Percentiles rank a stretch among this genome's conserved stretches.
These are phyloP conservation scores for Pseudomyrmex pallidus DNA, from an alignment of 1,140 invertebrate species.

Conservation along the genomic window DNA sequence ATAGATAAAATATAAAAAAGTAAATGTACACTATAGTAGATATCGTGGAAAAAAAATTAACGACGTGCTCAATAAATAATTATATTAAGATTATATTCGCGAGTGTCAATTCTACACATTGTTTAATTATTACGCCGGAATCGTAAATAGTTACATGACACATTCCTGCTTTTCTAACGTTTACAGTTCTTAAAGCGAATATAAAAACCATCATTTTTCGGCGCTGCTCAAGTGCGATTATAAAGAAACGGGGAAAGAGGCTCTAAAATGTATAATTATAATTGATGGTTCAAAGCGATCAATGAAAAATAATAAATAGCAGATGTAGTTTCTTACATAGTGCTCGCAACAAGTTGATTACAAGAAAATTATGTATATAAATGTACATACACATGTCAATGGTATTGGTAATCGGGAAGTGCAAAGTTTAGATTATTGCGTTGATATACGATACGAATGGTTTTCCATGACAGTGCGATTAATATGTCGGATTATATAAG, in stretches of 20 bases:
- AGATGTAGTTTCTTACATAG: conserved; percentile 50
- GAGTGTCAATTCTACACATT: too few species aligned
- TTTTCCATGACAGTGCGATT: neutral
- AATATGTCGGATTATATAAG: conserved; percentile 27
- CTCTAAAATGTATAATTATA: conserved; percentile 49
- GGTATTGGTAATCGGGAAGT: conserved; percentile 26
- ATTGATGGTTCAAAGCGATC: neutral
- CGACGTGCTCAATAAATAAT: too few species aligned
- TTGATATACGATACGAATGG: neutral
- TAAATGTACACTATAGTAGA: too few species aligned
- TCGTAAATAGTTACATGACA: too few species aligned
- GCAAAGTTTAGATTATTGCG: conserved; percentile 1
- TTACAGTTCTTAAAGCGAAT: neutral
- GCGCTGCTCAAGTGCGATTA: conserved; percentile 59
- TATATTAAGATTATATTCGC: too few species aligned
- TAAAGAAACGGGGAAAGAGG: neutral
- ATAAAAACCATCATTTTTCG: conserved; percentile 5
- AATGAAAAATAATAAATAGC: conserved; percentile 29
- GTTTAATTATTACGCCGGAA: too few species aligned
- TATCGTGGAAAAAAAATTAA: too few species aligned
- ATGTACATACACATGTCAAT: conserved; percentile 24
- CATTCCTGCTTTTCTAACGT: too few species aligned
- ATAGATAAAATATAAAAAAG: too few species aligned
- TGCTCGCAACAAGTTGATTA: conserved; percentile 39
- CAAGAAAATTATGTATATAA: conserved; percentile 51